Conservation (phyloP, 2,888 invertebrate genomes). For the Peribatodes rhomboidaria region DNA sequence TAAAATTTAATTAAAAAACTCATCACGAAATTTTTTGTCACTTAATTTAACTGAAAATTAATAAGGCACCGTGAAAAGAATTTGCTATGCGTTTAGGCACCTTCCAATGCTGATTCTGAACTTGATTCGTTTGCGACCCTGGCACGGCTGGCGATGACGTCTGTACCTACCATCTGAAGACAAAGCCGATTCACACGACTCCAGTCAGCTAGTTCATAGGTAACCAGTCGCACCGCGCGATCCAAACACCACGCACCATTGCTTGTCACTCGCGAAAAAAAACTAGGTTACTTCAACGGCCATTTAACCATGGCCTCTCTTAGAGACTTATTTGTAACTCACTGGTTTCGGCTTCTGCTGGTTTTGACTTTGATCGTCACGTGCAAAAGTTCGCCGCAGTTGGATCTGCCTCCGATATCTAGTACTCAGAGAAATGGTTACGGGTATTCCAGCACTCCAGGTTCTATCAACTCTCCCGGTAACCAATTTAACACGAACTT, state of each 20-base stretch:
- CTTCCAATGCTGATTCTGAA: constrained; percentile 38
- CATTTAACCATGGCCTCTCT: constrained; percentile 70
- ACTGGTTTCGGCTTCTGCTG: constrained; percentile 53
- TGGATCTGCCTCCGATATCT: constrained; percentile 86
- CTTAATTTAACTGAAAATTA: not conserved
- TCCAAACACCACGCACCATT: constrained; percentile 73
- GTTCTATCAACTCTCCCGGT: constrained; percentile 75
- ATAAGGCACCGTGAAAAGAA: constrained; percentile 18
- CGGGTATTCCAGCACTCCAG: constrained; percentile 73
- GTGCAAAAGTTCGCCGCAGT: constrained; percentile 72
- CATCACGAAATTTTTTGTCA: not conserved
- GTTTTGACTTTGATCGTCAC: constrained; percentile 56
- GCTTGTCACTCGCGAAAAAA: constrained; percentile 36
- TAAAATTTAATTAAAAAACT: too few species aligned
- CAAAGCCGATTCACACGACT: constrained; percentile 80
- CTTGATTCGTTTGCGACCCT: constrained; percentile 47
- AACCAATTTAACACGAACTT: constrained; percentile 74
- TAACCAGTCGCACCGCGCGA: constrained; percentile 76
- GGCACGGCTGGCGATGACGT: constrained; percentile 31
- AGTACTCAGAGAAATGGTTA: constrained; percentile 69
- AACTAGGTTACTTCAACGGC: constrained; percentile 42
- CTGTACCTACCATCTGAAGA: constrained; percentile 51
- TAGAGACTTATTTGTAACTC: constrained; percentile 13
- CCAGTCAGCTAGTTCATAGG: constrained; percentile 70
- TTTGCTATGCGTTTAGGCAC: not conserved